Conservation (phyloP, 2,888 invertebrate species). For the Thymelicus sylvestris region DNA sequence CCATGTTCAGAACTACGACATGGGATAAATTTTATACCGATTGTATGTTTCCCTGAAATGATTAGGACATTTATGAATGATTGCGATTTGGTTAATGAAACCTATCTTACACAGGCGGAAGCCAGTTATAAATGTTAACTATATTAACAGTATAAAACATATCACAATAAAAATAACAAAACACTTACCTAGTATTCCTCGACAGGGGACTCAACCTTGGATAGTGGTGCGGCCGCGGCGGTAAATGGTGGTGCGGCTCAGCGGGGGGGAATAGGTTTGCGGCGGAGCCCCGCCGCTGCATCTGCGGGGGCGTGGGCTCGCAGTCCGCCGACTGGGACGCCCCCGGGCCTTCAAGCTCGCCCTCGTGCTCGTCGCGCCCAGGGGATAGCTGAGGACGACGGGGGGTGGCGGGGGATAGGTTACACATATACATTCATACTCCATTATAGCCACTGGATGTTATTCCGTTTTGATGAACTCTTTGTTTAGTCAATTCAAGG, state of each 20-base stretch:
- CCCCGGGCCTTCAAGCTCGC: slow-evolving; percentile 94
- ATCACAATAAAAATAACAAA: not conserved
- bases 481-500: too few species aligned
- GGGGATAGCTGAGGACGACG: slow-evolving; percentile 88
- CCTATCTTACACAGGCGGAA: too few species aligned
- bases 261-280: slow-evolving; percentile 94
- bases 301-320: slow-evolving; percentile 94
- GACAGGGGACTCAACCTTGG: slow-evolving; percentile 93
- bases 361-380: slow-evolving; percentile 93
- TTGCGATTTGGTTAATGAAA: too few species aligned
- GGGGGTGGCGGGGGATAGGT: slow-evolving; percentile 2
- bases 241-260: slow-evolving; percentile 69
- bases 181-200: slow-evolving; percentile 83
- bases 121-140: too few species aligned
- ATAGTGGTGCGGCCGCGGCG: slow-evolving; percentile 83
- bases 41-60: too few species aligned
- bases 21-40: too few species aligned
- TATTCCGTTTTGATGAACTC: too few species aligned
- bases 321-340: slow-evolving; percentile 97
- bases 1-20: too few species aligned
- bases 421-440: not conserved
- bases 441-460: not conserved
- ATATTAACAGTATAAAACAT: not conserved
- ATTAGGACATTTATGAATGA: too few species aligned
- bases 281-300: slow-evolving; percentile 93